These are phyloP conservation scores for Microtus pennsylvanicus DNA, from an alignment of 2,113 vertebrate genomes.

Conservation along the genomic window DNA sequence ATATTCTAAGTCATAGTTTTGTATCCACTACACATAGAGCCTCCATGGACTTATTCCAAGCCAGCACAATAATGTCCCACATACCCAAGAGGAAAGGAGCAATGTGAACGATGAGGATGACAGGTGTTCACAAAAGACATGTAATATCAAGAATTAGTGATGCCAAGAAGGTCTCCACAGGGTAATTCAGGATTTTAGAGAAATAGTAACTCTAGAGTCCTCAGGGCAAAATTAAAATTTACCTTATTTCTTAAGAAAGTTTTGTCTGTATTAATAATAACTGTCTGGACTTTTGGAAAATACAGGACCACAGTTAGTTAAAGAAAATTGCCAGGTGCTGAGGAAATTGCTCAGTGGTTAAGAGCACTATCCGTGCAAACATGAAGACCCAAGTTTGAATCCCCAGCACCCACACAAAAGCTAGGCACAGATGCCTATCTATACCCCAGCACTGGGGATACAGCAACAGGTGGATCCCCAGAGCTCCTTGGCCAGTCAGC, in stretches of 20 bases:
- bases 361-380: not conserved
- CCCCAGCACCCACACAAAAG: not conserved
- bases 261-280: slow-evolving; percentile 30
- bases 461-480: not conserved
- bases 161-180: not conserved
- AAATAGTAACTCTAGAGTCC: slow-evolving; percentile 15
- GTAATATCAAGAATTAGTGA: not conserved
- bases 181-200: not conserved
- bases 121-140: not conserved
- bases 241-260: slow-evolving; percentile 48
- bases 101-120: not conserved
- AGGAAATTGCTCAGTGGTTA: not conserved
- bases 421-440: not conserved
- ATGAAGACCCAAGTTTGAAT: not conserved
- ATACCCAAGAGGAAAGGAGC: not conserved
- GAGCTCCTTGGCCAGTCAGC: not conserved
- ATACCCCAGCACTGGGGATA: not conserved
- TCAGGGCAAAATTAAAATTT: slow-evolving; percentile 41
- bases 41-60: slow-evolving; percentile 10
- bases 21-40: not conserved
- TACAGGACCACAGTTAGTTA: not conserved
- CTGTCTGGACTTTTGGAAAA: not conserved
- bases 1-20: slow-evolving; percentile 5
- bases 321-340: not conserved
- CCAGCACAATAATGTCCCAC: not conserved